Conservation (phyloP, 2,888 invertebrate species). For the Sinohyriopsis cumingii region DNA sequence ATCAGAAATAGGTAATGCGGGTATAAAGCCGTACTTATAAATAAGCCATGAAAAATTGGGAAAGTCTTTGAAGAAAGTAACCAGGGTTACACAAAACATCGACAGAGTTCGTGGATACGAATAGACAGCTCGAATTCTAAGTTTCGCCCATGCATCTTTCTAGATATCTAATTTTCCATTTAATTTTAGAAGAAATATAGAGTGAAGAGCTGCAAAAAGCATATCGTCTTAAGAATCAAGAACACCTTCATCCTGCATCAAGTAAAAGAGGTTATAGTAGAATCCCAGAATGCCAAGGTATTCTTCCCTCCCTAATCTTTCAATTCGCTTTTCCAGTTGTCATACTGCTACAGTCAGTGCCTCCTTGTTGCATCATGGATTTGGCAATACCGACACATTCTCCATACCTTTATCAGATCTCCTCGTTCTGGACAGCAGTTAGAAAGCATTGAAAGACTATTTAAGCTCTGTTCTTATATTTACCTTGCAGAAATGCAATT, state of each 20-base stretch:
- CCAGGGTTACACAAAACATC: too few relatives aligned
- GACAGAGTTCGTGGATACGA: conserved; percentile 5
- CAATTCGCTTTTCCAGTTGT: conserved; percentile 19
- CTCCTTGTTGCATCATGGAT: conserved; percentile 12
- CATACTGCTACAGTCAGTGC: conserved; percentile 6
- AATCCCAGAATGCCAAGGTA: conserved; percentile 24
- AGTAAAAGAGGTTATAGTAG: conserved; percentile 28
- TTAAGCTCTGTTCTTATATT: conserved; percentile 24
- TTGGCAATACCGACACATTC: conserved; percentile 21
- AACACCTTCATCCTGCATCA: conserved; percentile 25
- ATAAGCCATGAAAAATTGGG: too few relatives aligned
- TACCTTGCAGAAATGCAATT: conserved; percentile 15
- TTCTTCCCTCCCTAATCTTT: conserved; percentile 32
- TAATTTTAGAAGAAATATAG: too few relatives aligned
- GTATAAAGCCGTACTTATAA: too few relatives aligned
- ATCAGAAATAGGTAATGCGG: too few relatives aligned
- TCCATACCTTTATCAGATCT: conserved; percentile 25
- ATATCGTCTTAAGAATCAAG: conserved; percentile 8
- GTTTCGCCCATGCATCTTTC: conserved; percentile 22
- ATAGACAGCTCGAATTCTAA: conserved; percentile 15
- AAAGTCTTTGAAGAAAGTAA: too few relatives aligned
- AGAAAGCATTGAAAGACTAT: conserved; percentile 17
- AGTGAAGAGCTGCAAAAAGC: too few relatives aligned
- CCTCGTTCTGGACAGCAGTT: conserved; percentile 18
- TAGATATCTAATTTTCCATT: conserved; percentile 3